Evolutionary conservation across 2,888 invertebrate species (phyloP).

Genomic region (Lochmaea crataegi): DNA sequence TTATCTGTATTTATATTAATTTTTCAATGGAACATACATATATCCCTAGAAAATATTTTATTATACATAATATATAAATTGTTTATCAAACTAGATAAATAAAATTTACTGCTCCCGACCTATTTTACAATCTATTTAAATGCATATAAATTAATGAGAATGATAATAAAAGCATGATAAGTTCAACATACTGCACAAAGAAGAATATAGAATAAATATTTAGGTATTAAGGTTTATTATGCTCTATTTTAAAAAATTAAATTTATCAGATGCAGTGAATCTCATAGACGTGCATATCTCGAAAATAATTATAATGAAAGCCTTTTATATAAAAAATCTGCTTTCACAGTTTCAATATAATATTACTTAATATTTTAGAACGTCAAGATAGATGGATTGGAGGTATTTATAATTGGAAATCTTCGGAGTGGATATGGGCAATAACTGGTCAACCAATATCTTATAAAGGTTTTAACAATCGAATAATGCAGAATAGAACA

Average conservation of each 20-base stretch:
- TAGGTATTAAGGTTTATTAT: neutral
- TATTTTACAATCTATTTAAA: conserved; percentile 2
- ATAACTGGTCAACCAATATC: conserved; percentile 75
- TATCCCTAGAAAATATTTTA: neutral
- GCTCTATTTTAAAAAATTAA: neutral
- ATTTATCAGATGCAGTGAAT: too few species aligned
- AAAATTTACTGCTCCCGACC: neutral
- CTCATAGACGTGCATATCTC: too few species aligned
- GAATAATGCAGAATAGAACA: conserved; percentile 66
- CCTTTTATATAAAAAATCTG: too few species aligned
- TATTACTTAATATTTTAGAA: conserved; percentile 41
- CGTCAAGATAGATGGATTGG: conserved; percentile 81
- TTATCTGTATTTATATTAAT: neutral
- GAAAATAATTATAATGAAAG: too few species aligned
- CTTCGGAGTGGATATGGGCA: conserved; percentile 82
- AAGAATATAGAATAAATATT: neutral
- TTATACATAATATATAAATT: neutral
- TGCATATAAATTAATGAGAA: neutral
- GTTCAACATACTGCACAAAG: neutral
- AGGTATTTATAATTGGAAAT: conserved; percentile 78
- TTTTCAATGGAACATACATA: neutral
- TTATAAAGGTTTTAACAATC: conserved; percentile 78
- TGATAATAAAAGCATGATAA: neutral
- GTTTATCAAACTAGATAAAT: neutral
- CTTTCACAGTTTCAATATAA: neutral